Conservation (phyloP, 2,888 invertebrate species). For the Atherix ibis region DNA sequence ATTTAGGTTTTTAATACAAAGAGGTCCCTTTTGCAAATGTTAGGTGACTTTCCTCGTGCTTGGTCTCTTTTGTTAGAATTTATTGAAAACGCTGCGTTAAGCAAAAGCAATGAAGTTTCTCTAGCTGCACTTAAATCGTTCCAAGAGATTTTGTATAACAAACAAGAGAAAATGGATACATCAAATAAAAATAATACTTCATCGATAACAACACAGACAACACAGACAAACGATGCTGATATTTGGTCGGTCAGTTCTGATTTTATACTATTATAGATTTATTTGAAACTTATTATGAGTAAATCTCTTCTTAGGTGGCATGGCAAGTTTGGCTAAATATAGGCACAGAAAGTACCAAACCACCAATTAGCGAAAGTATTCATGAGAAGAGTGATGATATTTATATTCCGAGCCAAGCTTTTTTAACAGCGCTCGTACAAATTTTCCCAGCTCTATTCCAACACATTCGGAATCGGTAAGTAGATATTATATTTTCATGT, state of each 20-base stretch:
- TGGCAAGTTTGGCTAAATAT: conserved; percentile 83
- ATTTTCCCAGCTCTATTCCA: conserved; percentile 92
- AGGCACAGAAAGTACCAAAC: conserved; percentile 60
- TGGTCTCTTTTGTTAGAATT: conserved; percentile 90
- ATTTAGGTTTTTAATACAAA: conserved; percentile 65
- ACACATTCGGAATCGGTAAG: conserved; percentile 60
- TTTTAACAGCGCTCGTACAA: conserved; percentile 85
- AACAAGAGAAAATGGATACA: conserved; percentile 22
- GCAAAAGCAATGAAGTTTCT: conserved; percentile 90
- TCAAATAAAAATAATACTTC: too few species aligned
- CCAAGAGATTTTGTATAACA: conserved; percentile 79
- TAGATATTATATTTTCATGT: conserved; percentile 8
- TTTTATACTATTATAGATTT: neutral
- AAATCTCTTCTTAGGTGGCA: conserved; percentile 33
- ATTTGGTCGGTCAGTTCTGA: conserved; percentile 48
- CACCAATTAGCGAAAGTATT: conserved; percentile 29
- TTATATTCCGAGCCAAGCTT: conserved; percentile 84
- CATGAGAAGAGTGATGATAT: conserved; percentile 37
- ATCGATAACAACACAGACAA: too few species aligned
- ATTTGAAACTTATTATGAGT: neutral
- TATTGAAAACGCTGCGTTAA: conserved; percentile 81
- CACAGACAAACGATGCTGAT: conserved; percentile 34
- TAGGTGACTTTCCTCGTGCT: conserved; percentile 83
- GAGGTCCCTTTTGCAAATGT: conserved; percentile 60
- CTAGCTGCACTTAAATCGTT: conserved; percentile 92